phyloP scores from a whole-genome alignment of 2,797 vertebrate species.

The Alexandromys oeconomus region DNA sequence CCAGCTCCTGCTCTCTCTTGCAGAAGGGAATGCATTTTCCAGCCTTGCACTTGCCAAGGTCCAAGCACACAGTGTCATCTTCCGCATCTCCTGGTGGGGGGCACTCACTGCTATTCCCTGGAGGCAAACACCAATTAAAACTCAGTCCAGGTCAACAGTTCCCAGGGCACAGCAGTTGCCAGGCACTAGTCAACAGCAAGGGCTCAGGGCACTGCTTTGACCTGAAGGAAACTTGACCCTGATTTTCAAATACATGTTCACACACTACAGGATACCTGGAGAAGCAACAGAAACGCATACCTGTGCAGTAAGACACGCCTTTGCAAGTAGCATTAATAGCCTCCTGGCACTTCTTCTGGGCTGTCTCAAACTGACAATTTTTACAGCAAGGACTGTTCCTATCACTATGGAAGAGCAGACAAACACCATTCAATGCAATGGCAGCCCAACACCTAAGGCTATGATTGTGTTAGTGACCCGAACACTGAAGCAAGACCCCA shows the following conservation, averaged over 20 bases:
- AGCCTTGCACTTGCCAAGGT: constrained; percentile 93
- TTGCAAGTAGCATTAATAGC: constrained; percentile 97
- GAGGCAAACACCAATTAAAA: neutral
- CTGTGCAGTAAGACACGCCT: constrained; percentile 95
- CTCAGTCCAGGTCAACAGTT: neutral
- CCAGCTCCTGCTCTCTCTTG: constrained; percentile 90
- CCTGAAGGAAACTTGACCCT: neutral
- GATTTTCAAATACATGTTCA: neutral
- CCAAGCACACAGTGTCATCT: constrained; percentile 93
- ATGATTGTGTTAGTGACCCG: fast-evolving
- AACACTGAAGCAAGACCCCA: neutral
- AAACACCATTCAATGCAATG: neutral
- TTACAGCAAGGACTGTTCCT: constrained; percentile 97
- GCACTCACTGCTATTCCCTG: constrained; percentile 96
- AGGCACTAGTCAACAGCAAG: fast-evolving
- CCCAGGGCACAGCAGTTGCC: neutral
- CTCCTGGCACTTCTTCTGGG: constrained; percentile 95
- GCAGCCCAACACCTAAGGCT: neutral
- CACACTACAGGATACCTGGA: neutral
- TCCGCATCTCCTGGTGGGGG: constrained; percentile 93
- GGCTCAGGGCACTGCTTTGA: too few relatives aligned
- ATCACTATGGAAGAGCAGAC: constrained; percentile 89
- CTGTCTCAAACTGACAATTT: constrained; percentile 92
- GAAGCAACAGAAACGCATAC: constrained; percentile 85
- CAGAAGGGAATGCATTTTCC: constrained; percentile 98